These are phyloP conservation scores for Protonibea diacanthus DNA, from an alignment of 2,797 vertebrate genomes.

Conservation along the genomic window DNA sequence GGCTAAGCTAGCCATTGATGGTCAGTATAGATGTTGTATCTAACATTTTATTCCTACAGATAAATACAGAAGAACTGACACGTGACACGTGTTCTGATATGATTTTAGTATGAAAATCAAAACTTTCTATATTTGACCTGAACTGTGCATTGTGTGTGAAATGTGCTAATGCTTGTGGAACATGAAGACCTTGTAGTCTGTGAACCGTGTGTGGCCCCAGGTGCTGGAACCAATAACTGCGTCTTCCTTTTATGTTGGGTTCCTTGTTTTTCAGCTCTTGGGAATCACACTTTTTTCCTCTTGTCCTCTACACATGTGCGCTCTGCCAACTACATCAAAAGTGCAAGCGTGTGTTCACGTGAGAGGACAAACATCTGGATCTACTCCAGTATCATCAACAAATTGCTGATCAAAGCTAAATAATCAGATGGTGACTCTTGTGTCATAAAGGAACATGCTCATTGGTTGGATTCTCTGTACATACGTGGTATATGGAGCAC, in stretches of 20 bases:
- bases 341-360: neutral
- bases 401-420: conserved; percentile 67
- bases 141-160: conserved; percentile 27
- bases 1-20: too few relatives aligned
- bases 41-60: neutral
- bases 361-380: conserved; percentile 62
- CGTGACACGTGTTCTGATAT: too few relatives aligned
- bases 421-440: conserved; percentile 42
- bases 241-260: conserved; percentile 46
- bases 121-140: neutral
- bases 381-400: conserved; percentile 61
- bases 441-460: conserved; percentile 23
- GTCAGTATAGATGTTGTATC: too few relatives aligned
- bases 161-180: conserved; percentile 46
- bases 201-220: conserved; percentile 18
- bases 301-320: conserved; percentile 24
- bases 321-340: conserved; percentile 38
- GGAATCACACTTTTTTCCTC: conserved; percentile 38
- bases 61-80: neutral
- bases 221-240: conserved; percentile 55
- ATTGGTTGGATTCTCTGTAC: conserved; percentile 1
- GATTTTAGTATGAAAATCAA: neutral
- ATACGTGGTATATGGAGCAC: conserved; percentile 29
- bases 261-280: conserved; percentile 46
- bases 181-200: conserved; percentile 24